Conservation (phyloP, 2,797 vertebrate genomes). For the Smutsia temminckii region DNA sequence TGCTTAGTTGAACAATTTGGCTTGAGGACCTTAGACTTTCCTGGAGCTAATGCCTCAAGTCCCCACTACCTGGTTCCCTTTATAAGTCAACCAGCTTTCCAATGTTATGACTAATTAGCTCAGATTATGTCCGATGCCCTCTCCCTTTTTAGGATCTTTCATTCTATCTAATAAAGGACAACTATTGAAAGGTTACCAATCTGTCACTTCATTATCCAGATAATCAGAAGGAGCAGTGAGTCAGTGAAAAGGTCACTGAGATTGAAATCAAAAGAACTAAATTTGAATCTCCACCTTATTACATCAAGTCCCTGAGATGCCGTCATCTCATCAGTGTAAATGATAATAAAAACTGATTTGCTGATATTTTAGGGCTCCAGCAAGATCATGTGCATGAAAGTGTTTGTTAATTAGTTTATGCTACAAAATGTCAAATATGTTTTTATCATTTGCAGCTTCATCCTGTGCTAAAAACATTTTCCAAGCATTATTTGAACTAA, state of each 20-base stretch:
- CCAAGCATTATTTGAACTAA: neutral
- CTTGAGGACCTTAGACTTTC: neutral
- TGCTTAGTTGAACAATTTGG: neutral
- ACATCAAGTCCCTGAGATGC: neutral
- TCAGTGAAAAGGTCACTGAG: constrained; percentile 49
- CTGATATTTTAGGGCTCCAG: constrained; percentile 7
- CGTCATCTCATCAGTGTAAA: neutral
- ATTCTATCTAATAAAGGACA: neutral
- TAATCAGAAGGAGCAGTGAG: constrained; percentile 47
- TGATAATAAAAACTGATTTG: neutral
- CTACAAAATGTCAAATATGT: constrained; percentile 21
- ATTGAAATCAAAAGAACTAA: constrained; percentile 50
- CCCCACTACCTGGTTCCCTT: neutral
- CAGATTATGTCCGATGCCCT: neutral
- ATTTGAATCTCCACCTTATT: constrained; percentile 45
- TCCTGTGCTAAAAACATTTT: neutral
- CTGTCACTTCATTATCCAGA: constrained; percentile 40
- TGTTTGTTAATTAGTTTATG: constrained; percentile 15
- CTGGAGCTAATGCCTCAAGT: neutral
- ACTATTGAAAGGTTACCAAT: neutral
- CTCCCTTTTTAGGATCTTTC: neutral
- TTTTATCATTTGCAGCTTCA: constrained; percentile 7
- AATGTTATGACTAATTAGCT: neutral
- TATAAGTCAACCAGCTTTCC: neutral
- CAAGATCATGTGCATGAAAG: neutral